phyloP scores from a whole-genome alignment of 2,888 invertebrate species.

The Orthosia cruda region DNA sequence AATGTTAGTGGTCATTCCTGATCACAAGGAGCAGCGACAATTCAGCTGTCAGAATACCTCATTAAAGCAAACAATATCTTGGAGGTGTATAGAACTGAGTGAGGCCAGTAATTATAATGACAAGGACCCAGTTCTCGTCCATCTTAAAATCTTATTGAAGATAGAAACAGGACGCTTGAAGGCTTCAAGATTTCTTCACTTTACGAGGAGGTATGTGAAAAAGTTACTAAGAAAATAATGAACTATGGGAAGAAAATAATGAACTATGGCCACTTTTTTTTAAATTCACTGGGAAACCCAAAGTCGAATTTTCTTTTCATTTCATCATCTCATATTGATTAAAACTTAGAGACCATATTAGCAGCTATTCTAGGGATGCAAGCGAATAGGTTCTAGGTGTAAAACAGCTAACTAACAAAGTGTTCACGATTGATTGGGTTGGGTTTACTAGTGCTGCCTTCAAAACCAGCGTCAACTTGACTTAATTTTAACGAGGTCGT shows the following conservation, averaged over 20 bases:
- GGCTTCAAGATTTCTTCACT: conserved; percentile 16
- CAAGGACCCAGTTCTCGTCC: conserved; percentile 17
- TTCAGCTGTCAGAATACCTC: neutral
- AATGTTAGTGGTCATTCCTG: neutral
- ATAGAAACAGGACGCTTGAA: conserved; percentile 28
- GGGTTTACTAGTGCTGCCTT: no score
- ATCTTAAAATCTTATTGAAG: conserved; percentile 17
- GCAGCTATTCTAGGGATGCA: neutral
- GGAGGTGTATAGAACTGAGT: neutral
- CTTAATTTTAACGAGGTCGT: no score
- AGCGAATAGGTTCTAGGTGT: neutral
- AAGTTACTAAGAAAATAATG: neutral
- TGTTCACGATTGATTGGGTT: neutral
- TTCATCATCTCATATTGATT: no score
- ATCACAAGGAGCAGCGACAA: neutral
- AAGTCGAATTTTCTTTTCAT: neutral
- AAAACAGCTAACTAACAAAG: neutral
- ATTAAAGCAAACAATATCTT: neutral
- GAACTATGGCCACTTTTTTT: no score
- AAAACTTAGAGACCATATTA: no score
- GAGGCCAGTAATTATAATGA: conserved; percentile 11
- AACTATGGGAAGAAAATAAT: no score
- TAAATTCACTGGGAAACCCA: neutral
- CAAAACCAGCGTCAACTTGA: neutral
- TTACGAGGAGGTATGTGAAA: conserved; percentile 26